A percentile compares a stretch with the other conserved stretches of the same genome.
These are phyloP conservation scores for Pelusios castaneus DNA, from an alignment of 2,113 vertebrate species.

Conservation along the genomic window DNA sequence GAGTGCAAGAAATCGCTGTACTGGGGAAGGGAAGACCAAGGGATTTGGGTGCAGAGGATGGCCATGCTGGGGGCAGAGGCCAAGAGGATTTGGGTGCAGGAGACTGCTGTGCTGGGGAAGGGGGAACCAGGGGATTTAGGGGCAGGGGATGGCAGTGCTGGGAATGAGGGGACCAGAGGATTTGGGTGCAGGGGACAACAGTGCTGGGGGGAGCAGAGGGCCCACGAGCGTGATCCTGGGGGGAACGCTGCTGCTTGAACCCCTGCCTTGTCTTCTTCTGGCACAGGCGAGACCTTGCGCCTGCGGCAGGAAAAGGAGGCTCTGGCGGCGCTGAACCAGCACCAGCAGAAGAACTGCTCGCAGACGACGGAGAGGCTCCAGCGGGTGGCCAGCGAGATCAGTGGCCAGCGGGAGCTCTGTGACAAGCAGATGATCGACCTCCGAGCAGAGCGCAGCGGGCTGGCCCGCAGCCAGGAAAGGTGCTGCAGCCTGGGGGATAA, in stretches of 20 bases:
- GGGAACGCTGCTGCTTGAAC: background rate
- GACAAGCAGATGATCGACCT: fast-evolving
- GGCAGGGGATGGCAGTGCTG: too few relatives aligned
- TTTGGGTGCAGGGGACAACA: background rate
- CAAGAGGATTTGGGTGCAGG: too few relatives aligned
- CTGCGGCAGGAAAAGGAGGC: slow-evolving; percentile 3
- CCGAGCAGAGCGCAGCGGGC: background rate
- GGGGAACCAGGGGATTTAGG: too few relatives aligned
- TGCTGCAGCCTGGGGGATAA: slow-evolving; percentile 75
- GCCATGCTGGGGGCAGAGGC: fast-evolving
- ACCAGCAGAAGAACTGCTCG: slow-evolving; percentile 26
- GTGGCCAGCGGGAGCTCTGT: background rate
- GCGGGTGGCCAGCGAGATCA: background rate
- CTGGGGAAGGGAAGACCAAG: too few relatives aligned
- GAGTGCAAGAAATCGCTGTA: too few relatives aligned
- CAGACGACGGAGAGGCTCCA: background rate
- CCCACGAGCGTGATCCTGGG: background rate
- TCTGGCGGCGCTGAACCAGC: background rate
- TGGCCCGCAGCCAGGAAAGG: slow-evolving; percentile 67
- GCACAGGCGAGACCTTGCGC: background rate
- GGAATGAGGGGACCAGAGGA: too few relatives aligned
- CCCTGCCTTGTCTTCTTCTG: background rate
- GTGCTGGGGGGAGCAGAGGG: background rate
- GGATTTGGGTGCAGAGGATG: too few relatives aligned
- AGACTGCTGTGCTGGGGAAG: too few relatives aligned